Evolutionary conservation across 2,113 vertebrate species (phyloP).

Genomic region (human): DNA sequence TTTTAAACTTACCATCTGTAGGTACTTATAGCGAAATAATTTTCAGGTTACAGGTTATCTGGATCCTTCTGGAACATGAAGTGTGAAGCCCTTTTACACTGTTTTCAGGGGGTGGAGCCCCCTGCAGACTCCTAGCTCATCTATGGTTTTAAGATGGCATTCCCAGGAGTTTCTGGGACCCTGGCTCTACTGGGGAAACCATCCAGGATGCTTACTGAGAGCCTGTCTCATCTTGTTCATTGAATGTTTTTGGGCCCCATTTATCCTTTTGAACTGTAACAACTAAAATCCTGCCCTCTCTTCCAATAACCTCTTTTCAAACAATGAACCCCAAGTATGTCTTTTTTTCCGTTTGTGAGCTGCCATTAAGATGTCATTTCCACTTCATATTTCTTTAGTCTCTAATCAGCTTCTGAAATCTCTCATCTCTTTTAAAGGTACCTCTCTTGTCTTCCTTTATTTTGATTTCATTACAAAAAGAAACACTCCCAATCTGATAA

Average conservation of each 20-base stretch:
- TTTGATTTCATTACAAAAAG: slow-evolving; percentile 54
- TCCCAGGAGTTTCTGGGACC: not conserved
- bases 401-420: slow-evolving; percentile 47
- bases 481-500: slow-evolving; percentile 29
- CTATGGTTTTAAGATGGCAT: not conserved
- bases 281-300: not conserved
- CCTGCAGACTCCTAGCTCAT: not conserved
- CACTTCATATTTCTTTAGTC: not conserved
- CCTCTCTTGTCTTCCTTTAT: slow-evolving; percentile 32
- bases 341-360: slow-evolving; percentile 13
- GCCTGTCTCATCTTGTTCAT: not conserved
- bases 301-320: not conserved
- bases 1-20: not conserved
- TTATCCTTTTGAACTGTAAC: slow-evolving; percentile 22
- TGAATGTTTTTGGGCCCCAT: not conserved
- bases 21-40: not conserved
- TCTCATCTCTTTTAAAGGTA: slow-evolving; percentile 37
- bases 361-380: slow-evolving; percentile 45
- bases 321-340: not conserved
- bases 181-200: not conserved
- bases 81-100: not conserved
- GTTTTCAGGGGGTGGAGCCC: not conserved
- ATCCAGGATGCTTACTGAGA: not conserved
- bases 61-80: not conserved
- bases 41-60: not conserved